These are phyloP conservation scores for Calonectris borealis DNA, from an alignment of 2,113 vertebrate genomes.

Conservation along the genomic window DNA sequence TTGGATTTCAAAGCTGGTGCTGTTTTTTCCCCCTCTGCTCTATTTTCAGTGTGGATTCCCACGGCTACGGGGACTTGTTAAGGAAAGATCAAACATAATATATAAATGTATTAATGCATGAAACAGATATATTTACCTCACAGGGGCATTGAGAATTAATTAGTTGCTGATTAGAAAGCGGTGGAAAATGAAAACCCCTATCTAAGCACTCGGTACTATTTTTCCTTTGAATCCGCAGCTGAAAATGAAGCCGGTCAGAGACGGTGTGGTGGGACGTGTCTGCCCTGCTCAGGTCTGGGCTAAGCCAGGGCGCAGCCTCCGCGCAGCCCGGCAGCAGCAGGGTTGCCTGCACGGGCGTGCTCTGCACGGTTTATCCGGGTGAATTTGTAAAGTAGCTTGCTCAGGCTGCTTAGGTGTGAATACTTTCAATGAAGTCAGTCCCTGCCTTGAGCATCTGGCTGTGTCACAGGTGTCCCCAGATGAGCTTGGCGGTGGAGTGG, in stretches of 20 bases:
- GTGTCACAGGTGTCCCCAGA: neutral
- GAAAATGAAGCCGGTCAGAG: neutral
- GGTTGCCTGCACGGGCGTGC: neutral
- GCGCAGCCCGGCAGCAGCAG: neutral
- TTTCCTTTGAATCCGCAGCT: neutral
- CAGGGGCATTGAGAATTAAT: constrained; percentile 70
- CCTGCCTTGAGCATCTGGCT: neutral
- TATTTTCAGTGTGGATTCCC: constrained; percentile 51
- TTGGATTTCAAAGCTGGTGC: constrained; percentile 57
- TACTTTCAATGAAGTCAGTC: neutral
- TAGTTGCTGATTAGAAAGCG: constrained; percentile 41
- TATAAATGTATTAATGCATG: constrained; percentile 68
- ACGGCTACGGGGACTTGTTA: constrained; percentile 68
- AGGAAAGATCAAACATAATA: constrained; percentile 69
- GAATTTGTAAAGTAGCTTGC: neutral
- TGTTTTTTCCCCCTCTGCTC: neutral
- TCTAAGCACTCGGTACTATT: neutral
- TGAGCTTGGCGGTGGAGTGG: accelerated
- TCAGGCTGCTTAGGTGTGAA: accelerated
- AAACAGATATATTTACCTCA: constrained; percentile 69
- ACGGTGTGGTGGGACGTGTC: accelerated
- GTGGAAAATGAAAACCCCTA: constrained; percentile 16
- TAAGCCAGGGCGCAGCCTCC: neutral
- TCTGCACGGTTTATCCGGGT: accelerated
- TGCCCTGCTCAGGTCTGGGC: accelerated